These are phyloP conservation scores for Drosophila diplacantha DNA, from an alignment of 2,888 invertebrate genomes.

Conservation along the genomic window DNA sequence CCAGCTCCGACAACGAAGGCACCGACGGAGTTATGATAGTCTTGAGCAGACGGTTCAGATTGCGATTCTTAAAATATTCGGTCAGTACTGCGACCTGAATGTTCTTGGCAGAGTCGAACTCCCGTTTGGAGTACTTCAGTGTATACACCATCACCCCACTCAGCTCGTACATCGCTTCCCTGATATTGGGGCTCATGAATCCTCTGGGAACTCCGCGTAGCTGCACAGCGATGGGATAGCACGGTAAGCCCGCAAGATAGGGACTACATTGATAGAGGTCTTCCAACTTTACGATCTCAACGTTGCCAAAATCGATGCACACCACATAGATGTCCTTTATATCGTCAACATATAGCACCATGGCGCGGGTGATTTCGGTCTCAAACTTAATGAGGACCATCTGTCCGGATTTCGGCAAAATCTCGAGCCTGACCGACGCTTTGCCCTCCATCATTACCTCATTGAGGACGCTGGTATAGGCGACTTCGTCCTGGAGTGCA, in stretches of 20 bases:
- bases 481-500: slow-evolving; percentile 52
- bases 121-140: slow-evolving; percentile 62
- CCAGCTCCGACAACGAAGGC: slow-evolving; percentile 46
- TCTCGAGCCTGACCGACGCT: slow-evolving; percentile 43
- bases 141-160: slow-evolving; percentile 42
- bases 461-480: slow-evolving; percentile 60
- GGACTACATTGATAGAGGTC: slow-evolving; percentile 64
- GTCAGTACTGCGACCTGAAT: slow-evolving; percentile 65
- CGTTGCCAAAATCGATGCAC: slow-evolving; percentile 74
- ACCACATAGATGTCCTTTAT: slow-evolving; percentile 63
- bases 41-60: slow-evolving; percentile 66
- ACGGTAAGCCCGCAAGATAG: slow-evolving; percentile 55
- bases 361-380: slow-evolving; percentile 64
- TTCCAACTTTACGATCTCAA: slow-evolving; percentile 61
- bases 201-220: slow-evolving; percentile 69
- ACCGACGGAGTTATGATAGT: slow-evolving; percentile 55
- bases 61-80: slow-evolving; percentile 55
- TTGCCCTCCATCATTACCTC: slow-evolving; percentile 52
- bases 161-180: slow-evolving; percentile 47
- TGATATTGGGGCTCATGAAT: slow-evolving; percentile 64
- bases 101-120: slow-evolving; percentile 49
- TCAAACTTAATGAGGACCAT: slow-evolving; percentile 67
- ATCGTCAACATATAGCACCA: slow-evolving; percentile 66
- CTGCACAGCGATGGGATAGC: slow-evolving; percentile 67
- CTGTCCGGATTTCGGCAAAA: slow-evolving; percentile 67